Evolutionary conservation across 2,888 invertebrate species (phyloP).

Genomic region (Heliconius charithonia): DNA sequence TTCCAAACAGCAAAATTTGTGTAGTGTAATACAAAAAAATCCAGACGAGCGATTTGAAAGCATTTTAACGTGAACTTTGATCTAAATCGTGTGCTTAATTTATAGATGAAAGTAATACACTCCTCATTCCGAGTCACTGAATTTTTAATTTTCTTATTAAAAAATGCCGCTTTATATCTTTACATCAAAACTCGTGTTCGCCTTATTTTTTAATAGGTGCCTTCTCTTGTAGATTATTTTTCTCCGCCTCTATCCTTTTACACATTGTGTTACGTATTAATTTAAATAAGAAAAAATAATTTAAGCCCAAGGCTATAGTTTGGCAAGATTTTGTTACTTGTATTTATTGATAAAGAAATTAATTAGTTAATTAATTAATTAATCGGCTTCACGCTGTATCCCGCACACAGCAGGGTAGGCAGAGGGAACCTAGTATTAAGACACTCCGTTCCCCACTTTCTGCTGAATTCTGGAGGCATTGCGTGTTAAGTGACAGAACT

Average conservation of each 20-base stretch:
- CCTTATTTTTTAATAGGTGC: not conserved
- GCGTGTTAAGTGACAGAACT: too few relatives aligned
- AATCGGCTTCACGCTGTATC: too few relatives aligned
- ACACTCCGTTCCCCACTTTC: too few relatives aligned
- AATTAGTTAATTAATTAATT: too few relatives aligned
- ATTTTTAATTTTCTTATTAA: constrained; percentile 57
- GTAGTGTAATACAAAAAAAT: constrained; percentile 5
- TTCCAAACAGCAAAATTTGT: too few relatives aligned
- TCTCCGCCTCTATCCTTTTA: not conserved
- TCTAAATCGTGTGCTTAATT: constrained; percentile 24
- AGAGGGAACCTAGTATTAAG: too few relatives aligned
- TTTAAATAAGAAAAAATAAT: not conserved
- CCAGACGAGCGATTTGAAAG: not conserved
- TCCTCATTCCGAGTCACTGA: constrained; percentile 57
- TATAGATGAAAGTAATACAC: constrained; percentile 52
- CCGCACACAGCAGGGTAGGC: too few relatives aligned
- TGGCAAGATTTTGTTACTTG: too few relatives aligned
- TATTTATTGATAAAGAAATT: too few relatives aligned
- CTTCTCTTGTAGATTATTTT: not conserved
- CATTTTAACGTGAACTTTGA: constrained; percentile 18
- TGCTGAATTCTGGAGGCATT: too few relatives aligned
- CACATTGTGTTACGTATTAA: not conserved
- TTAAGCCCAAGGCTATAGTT: too few relatives aligned
- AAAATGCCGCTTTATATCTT: constrained; percentile 11
- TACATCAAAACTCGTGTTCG: not conserved